A percentile compares a stretch with the other conserved stretches of the same genome.
Evolutionary conservation across 64 coral and sea anemone species (phyloP).

Genomic region (Astreopora myriophthalma): DNA sequence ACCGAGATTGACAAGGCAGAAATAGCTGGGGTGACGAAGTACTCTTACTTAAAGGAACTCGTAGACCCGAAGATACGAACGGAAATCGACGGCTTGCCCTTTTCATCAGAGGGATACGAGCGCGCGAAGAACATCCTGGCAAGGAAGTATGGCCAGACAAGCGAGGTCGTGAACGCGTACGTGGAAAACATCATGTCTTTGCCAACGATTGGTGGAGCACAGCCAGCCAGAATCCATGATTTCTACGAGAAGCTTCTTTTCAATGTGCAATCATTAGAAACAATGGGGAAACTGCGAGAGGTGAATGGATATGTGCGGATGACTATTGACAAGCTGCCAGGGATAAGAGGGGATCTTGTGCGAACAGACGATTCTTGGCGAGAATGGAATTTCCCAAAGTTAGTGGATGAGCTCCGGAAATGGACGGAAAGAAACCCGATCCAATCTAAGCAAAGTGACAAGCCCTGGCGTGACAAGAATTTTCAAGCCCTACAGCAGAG

Average conservation of each 20-base stretch:
- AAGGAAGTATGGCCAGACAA: slow-evolving; percentile 21
- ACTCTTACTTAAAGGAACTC: slow-evolving; percentile 29
- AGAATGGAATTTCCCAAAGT: background rate
- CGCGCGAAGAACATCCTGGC: slow-evolving; percentile 25
- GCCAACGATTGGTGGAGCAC: background rate
- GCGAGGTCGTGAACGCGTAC: slow-evolving; percentile 43
- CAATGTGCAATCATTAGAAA: slow-evolving; percentile 42
- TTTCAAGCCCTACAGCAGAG: background rate
- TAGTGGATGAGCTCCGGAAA: background rate
- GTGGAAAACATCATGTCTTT: slow-evolving; percentile 29
- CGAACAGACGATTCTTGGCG: slow-evolving; percentile 38
- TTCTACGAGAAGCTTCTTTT: slow-evolving; percentile 47
- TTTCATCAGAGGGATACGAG: slow-evolving; percentile 30
- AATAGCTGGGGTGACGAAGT: too few species aligned
- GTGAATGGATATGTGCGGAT: slow-evolving; percentile 32
- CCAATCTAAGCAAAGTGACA: background rate
- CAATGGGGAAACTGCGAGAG: slow-evolving; percentile 30
- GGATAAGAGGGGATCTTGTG: slow-evolving; percentile 37
- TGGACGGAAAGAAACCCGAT: background rate
- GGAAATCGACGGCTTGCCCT: slow-evolving; percentile 51
- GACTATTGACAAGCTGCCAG: background rate
- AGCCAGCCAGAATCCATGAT: slow-evolving; percentile 27
- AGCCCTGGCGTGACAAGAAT: background rate
- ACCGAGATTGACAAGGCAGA: too few species aligned
- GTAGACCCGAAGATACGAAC: background rate